Conservation (phyloP, 2,888 invertebrate species). For the Pammene aurita region DNA sequence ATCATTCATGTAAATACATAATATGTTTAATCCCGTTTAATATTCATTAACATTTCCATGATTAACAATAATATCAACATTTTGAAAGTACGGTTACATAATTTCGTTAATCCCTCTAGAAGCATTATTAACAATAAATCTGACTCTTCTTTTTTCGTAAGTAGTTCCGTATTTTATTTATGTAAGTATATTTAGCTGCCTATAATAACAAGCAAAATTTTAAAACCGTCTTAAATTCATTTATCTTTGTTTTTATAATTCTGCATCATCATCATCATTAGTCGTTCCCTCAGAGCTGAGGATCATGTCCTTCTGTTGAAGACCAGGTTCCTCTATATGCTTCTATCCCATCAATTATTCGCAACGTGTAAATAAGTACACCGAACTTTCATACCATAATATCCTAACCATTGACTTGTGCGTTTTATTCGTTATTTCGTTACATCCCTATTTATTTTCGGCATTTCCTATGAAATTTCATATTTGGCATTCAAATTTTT, state of each 20-base stretch:
- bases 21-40: slow-evolving; percentile 3
- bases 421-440: neutral
- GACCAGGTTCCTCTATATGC: no score
- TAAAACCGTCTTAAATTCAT: neutral
- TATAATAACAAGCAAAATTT: neutral
- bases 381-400: no score
- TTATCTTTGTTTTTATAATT: neutral
- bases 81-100: neutral
- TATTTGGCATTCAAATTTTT: no score
- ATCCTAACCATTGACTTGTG: no score
- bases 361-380: no score
- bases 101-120: slow-evolving; percentile 9
- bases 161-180: neutral
- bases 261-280: no score
- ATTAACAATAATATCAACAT: slow-evolving; percentile 14
- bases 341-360: no score
- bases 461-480: no score
- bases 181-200: neutral
- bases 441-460: no score
- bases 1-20: neutral
- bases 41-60: neutral
- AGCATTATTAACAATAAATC: slow-evolving; percentile 19
- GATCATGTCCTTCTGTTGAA: no score
- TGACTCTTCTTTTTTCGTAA: neutral
- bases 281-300: no score